Evolutionary conservation across 2,888 invertebrate species (phyloP).

Genomic region (Cotesia congregata): DNA sequence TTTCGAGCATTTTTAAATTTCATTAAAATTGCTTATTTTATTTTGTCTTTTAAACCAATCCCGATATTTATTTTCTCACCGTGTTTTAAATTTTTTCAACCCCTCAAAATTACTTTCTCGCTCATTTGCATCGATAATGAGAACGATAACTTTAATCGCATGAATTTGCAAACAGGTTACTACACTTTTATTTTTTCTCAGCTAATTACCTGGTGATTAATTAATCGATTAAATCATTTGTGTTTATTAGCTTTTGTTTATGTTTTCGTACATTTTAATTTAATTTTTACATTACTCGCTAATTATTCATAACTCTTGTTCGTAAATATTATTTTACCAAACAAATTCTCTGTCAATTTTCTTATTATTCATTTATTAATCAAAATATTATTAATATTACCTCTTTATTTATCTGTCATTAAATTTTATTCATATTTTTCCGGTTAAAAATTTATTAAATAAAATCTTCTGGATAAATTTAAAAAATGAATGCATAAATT

Average conservation of each 20-base stretch:
- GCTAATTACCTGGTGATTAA: background rate
- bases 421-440: too few relatives aligned
- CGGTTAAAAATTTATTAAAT: too few relatives aligned
- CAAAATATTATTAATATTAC: background rate
- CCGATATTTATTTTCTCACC: constrained; percentile 1
- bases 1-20: too few relatives aligned
- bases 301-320: background rate
- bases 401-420: background rate
- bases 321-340: background rate
- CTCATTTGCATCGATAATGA: background rate
- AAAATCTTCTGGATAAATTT: too few relatives aligned
- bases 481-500: too few relatives aligned
- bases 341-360: background rate
- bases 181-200: background rate
- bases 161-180: background rate
- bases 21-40: background rate
- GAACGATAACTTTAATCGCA: background rate
- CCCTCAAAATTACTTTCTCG: background rate
- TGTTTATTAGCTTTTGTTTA: background rate
- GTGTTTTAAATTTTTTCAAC: background rate
- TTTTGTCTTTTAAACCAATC: background rate
- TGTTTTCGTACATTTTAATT: background rate
- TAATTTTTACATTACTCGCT: background rate
- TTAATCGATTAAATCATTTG: background rate
- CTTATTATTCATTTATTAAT: background rate